phyloP scores from a whole-genome alignment of 2,888 invertebrate genomes.

The Pristionchus entomophagus region DNA sequence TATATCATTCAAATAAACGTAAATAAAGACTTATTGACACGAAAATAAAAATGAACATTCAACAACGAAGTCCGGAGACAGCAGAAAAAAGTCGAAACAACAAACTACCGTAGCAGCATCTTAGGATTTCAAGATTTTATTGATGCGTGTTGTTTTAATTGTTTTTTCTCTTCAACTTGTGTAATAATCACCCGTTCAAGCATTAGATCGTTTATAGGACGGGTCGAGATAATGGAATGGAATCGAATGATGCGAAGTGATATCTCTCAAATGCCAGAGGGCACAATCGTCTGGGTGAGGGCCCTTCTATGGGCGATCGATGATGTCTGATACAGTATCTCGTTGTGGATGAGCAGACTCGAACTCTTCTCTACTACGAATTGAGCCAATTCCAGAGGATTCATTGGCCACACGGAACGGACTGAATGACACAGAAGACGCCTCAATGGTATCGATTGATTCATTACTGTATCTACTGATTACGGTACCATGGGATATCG shows the following conservation, averaged over 20 bases:
- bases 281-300: slow-evolving; percentile 11
- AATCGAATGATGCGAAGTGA: background rate
- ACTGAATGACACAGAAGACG: slow-evolving; percentile 46
- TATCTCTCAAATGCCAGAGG: background rate
- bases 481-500: slow-evolving; percentile 42
- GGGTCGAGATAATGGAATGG: slow-evolving; percentile 33
- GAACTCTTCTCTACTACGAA: slow-evolving; percentile 17
- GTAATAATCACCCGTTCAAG: background rate
- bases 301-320: slow-evolving; percentile 32
- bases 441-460: slow-evolving; percentile 21
- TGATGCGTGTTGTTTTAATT: no score
- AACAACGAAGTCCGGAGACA: no score
- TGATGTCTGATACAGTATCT: slow-evolving; percentile 39
- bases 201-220: slow-evolving; percentile 46
- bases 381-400: slow-evolving; percentile 39
- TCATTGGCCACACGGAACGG: slow-evolving; percentile 29
- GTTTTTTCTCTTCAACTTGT: no score
- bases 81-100: no score
- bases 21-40: no score
- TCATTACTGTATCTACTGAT: background rate
- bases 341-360: slow-evolving; percentile 7
- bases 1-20: no score
- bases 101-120: no score
- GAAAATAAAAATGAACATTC: no score
- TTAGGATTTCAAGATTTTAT: no score